Conservation (phyloP, 2,797 vertebrate species). For the Centroberyx gerrardi region DNA sequence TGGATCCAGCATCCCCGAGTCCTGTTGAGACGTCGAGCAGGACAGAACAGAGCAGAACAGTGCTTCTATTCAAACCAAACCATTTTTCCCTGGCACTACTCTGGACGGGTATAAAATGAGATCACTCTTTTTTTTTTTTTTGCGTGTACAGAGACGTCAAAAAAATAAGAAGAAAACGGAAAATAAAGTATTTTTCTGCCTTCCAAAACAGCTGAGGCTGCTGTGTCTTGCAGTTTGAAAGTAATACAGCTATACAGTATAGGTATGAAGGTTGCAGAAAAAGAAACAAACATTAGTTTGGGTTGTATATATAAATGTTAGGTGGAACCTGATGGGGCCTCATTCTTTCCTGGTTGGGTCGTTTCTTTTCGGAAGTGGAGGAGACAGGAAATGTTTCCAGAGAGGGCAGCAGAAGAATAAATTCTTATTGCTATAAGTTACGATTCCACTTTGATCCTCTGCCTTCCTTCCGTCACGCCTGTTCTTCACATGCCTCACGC, state of each 20-base stretch:
- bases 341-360: conserved; percentile 49
- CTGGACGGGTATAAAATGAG: conserved; percentile 76
- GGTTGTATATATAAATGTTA: conserved; percentile 1
- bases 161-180: conserved; percentile 37
- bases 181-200: conserved; percentile 51
- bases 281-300: conserved; percentile 14
- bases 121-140: conserved; percentile 62
- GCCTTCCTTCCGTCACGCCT: conserved; percentile 2
- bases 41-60: conserved; percentile 79
- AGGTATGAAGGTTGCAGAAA: neutral
- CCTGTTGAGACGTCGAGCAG: conserved; percentile 61
- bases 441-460: conserved; percentile 35
- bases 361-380: conserved; percentile 60
- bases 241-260: neutral
- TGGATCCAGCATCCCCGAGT: conserved; percentile 69
- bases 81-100: conserved; percentile 76
- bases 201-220: conserved; percentile 35
- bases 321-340: conserved; percentile 40
- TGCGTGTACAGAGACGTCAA: conserved; percentile 53
- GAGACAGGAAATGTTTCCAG: conserved; percentile 63
- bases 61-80: conserved; percentile 83
- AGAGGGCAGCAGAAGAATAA: conserved; percentile 42
- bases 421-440: conserved; percentile 15
- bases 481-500: neutral
- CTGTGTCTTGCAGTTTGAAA: conserved; percentile 11